These are phyloP conservation scores for Archaeoteleia sp. DNA, from an alignment of 2,888 invertebrate genomes.

Conservation along the genomic window DNA sequence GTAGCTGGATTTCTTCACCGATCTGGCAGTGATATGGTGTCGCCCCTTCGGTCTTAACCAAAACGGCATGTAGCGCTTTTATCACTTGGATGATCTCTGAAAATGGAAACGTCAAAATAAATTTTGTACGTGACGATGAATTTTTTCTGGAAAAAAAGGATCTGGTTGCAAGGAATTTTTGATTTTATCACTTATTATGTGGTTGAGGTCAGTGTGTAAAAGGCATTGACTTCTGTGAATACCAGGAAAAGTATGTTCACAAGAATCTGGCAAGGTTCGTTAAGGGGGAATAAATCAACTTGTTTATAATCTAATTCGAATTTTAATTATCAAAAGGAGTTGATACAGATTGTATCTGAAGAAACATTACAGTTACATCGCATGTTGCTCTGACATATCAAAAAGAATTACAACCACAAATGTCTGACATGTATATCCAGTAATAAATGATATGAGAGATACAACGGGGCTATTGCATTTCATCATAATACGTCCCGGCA, in stretches of 20 bases:
- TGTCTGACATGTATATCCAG: not conserved
- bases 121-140: conserved; percentile 34
- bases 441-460: not conserved
- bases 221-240: no score
- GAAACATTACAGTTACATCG: no score
- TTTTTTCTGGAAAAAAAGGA: conserved; percentile 17
- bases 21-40: conserved; percentile 21
- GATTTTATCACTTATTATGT: conserved; percentile 1
- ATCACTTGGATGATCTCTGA: conserved; percentile 22
- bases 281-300: no score
- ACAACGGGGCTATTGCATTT: not conserved
- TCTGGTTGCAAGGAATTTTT: conserved; percentile 6
- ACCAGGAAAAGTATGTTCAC: not conserved
- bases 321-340: no score
- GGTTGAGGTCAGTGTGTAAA: no score
- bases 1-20: conserved; percentile 46
- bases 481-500: conserved; percentile 3
- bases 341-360: no score
- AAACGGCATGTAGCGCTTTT: conserved; percentile 15
- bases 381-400: not conserved
- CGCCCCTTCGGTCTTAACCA: conserved; percentile 8
- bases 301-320: no score
- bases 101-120: conserved; percentile 50
- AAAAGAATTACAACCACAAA: not conserved
- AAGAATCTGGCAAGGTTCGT: not conserved